These are phyloP conservation scores for Propithecus coquereli DNA, from an alignment of 2,113 vertebrate genomes.

Conservation along the genomic window DNA sequence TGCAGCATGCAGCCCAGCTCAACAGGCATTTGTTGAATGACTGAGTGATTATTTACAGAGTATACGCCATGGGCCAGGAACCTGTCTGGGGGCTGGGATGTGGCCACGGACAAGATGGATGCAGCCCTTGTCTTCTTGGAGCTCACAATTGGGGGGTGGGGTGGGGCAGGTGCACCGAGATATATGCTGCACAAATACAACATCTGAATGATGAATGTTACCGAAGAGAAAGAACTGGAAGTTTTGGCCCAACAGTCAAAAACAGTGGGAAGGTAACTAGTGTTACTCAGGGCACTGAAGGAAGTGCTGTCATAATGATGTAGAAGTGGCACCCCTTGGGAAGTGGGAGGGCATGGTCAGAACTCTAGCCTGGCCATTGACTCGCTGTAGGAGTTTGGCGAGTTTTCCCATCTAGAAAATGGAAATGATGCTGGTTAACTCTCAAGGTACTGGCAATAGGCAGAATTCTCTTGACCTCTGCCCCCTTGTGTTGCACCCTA, in stretches of 20 bases:
- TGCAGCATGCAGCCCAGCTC: neutral
- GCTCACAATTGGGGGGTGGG: too few relatives aligned
- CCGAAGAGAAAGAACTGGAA: neutral
- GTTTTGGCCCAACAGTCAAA: neutral
- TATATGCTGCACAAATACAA: accelerated
- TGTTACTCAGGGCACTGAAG: neutral
- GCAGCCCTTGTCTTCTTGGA: neutral
- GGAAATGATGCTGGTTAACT: neutral
- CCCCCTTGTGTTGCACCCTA: accelerated
- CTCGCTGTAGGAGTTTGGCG: neutral
- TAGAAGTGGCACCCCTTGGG: accelerated
- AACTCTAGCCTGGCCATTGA: accelerated
- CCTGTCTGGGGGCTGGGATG: neutral
- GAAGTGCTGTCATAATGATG: accelerated
- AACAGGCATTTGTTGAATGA: neutral
- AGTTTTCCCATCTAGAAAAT: neutral
- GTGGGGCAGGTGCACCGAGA: neutral
- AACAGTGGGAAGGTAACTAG: neutral
- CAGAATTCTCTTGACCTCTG: neutral
- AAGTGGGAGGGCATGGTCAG: accelerated
- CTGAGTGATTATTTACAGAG: neutral
- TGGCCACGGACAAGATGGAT: neutral
- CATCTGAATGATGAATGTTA: accelerated
- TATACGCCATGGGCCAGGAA: neutral
- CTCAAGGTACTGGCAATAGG: too few relatives aligned